Evolutionary conservation across 2,113 vertebrate species (phyloP), one percentile per base, ranked within the genome.

Genomic region (Ailuropoda melanoleuca): DNA sequence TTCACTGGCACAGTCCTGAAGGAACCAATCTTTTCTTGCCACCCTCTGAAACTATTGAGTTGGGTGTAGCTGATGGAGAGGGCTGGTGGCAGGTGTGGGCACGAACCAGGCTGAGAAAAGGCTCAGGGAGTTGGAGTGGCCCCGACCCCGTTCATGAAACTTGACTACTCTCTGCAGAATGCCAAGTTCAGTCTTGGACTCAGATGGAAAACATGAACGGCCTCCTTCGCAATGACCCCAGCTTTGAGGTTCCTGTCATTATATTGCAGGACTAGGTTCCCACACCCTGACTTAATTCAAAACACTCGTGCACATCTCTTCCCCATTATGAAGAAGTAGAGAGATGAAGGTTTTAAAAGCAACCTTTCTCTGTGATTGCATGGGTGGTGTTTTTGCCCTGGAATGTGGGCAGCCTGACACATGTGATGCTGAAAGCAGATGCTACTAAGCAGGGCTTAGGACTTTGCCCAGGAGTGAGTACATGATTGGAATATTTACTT

Each of bases 401-500:
- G 89, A 95, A 93, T 95, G 97, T 19, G 31, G 19, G 91, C 17
- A 43, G 78, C 83, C 37, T 55, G 81, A 96, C 93, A 94, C 31
- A 26, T 19, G 66, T 31, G 92, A 70, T 24, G n/a, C 93, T 50
- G 31, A 82, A 56, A 56, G 93, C 97, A 97, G 97, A 96, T 95
- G 93, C 48, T 19, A 66, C 93, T 23, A 14, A 81, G 92, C 87
- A 26, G 80, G 62, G 86, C 87, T 95, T 62, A 70, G 80, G 96
- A 97, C 95, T 97, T 87, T 95, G 96, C 95, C 96, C 96, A 88
- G 92, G 89, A 94, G 90, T 96, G 84, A 92, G 80, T 90, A 88
- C 95, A 97, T 90, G 92, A 68, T 55, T 96, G 95, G 92, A 87
- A 92, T 96, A 96, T 97, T 98, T 97, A 87, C 95, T 98, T 95